phyloP scores from a whole-genome alignment of 1,140 invertebrate genomes.

The Pinna nobilis region DNA sequence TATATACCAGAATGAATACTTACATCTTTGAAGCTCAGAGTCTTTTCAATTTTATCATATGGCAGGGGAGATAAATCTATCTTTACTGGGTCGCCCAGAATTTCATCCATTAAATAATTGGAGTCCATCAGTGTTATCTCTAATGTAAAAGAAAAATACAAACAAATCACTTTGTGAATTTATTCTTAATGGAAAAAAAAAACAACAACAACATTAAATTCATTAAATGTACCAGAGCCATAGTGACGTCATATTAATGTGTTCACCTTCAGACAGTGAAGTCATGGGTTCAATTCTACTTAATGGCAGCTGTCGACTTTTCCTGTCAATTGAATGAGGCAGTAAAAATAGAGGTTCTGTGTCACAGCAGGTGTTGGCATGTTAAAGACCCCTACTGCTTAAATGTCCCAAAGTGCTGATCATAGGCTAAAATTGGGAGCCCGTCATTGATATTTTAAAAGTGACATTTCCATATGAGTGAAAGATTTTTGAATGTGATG shows the following conservation, averaged over 20 bases:
- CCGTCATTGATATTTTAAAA: background rate
- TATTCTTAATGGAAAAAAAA: background rate
- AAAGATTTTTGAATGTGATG: background rate
- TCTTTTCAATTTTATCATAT: slow-evolving; percentile 29
- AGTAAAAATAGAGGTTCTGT: too few species aligned
- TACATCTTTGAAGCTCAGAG: slow-evolving; percentile 62
- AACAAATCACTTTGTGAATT: background rate
- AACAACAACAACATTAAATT: background rate
- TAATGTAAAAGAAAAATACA: slow-evolving; percentile 35
- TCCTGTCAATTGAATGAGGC: too few species aligned
- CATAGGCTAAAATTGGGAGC: too few species aligned
- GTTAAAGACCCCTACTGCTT: too few species aligned
- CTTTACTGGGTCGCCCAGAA: slow-evolving; percentile 37
- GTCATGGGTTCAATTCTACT: too few species aligned
- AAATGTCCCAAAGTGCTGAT: too few species aligned
- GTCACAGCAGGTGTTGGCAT: too few species aligned
- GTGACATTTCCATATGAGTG: background rate
- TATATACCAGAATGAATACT: background rate
- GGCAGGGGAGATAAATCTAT: slow-evolving; percentile 50
- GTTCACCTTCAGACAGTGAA: too few species aligned
- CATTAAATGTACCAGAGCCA: background rate
- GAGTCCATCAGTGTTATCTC: slow-evolving; percentile 63
- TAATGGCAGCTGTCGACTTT: too few species aligned
- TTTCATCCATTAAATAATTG: slow-evolving; percentile 65
- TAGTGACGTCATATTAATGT: too few species aligned